These are phyloP conservation scores for Gallinago undulata DNA, from an alignment of 2,113 vertebrate species.

Conservation along the genomic window DNA sequence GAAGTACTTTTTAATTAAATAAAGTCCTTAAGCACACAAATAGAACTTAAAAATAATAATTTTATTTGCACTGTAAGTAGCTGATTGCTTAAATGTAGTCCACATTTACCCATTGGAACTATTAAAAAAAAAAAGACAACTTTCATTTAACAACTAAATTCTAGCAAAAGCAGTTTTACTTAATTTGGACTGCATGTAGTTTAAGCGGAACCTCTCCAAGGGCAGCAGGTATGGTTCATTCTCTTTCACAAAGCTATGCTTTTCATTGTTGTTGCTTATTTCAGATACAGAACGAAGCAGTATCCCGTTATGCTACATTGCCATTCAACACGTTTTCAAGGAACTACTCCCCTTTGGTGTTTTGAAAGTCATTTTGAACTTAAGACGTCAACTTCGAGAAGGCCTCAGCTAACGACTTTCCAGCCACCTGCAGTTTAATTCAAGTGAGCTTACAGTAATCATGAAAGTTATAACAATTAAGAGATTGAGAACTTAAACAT, in stretches of 20 bases:
- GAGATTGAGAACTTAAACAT: neutral
- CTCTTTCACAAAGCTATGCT: neutral
- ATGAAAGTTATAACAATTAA: neutral
- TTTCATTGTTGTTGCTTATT: neutral
- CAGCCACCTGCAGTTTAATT: neutral
- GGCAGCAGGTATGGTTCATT: neutral
- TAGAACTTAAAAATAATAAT: neutral
- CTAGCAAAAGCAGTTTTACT: neutral
- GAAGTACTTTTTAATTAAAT: neutral
- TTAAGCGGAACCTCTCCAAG: neutral
- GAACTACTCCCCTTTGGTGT: neutral
- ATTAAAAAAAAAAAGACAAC: neutral
- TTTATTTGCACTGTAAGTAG: neutral
- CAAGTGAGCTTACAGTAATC: neutral
- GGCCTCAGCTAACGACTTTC: neutral
- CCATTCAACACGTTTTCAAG: rapidly evolving
- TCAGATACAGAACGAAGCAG: neutral
- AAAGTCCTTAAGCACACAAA: neutral
- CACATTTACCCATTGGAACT: neutral
- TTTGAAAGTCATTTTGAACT: neutral
- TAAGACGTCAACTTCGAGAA: neutral
- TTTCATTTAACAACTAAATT: neutral
- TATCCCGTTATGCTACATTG: neutral
- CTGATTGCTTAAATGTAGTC: neutral
- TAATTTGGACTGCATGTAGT: neutral